Percentiles rank a stretch among this genome's conserved stretches.
phyloP scores from a whole-genome alignment of 2,113 vertebrate species.

The Eclectus roratus region DNA sequence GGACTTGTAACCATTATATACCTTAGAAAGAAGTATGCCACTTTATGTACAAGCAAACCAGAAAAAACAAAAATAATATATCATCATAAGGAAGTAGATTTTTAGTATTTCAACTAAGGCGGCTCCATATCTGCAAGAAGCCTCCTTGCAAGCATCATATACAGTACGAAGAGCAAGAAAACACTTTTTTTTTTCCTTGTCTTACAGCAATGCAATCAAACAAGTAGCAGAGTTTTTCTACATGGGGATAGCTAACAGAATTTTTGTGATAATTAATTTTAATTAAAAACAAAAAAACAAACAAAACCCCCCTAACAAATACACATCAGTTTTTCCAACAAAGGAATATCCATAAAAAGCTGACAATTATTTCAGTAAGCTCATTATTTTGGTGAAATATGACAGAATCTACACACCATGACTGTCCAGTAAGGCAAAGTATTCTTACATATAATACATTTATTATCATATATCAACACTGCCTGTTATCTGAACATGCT shows the following conservation, averaged over 20 bases:
- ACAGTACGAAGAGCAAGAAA: background rate
- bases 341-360: background rate
- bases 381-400: background rate
- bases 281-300: background rate
- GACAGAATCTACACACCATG: background rate
- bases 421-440: background rate
- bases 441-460: background rate
- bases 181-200: rapidly evolving
- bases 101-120: background rate
- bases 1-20: background rate
- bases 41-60: background rate
- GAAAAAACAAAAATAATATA: slow-evolving; percentile 1
- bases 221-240: background rate
- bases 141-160: background rate
- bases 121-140: background rate
- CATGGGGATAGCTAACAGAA: background rate
- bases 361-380: background rate
- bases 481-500: background rate
- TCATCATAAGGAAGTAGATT: background rate
- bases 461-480: background rate
- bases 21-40: background rate
- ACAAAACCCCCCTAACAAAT: background rate
- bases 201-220: background rate
- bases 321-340: background rate
- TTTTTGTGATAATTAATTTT: background rate